These are phyloP conservation scores for Macquaria ambigua DNA, from an alignment of 2,113 vertebrate genomes.

Conservation along the genomic window DNA sequence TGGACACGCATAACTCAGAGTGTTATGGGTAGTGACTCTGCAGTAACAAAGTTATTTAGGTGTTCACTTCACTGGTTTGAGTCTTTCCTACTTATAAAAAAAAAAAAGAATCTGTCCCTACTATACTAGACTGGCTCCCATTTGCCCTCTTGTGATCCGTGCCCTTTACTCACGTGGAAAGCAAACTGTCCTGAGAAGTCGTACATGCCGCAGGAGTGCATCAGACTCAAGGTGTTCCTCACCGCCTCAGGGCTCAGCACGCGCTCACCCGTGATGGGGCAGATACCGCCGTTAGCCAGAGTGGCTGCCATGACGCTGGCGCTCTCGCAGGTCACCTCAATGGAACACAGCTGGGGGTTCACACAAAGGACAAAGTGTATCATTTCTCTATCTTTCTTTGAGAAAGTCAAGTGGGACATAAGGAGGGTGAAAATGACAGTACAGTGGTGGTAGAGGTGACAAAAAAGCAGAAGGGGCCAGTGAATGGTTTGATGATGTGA, in stretches of 20 bases:
- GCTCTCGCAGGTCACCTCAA: constrained; percentile 97
- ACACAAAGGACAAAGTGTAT: neutral
- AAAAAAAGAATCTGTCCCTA: too few species aligned
- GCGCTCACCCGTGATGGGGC: constrained; percentile 96
- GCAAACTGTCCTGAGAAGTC: constrained; percentile 99
- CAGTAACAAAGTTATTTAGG: neutral
- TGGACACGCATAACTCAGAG: constrained; percentile 65
- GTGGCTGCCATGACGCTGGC: constrained; percentile 99
- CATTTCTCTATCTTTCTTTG: neutral
- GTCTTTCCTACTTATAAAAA: neutral
- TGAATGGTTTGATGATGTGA: neutral
- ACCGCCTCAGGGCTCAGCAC: constrained; percentile 96
- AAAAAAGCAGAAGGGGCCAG: neutral
- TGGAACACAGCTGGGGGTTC: constrained; percentile 91
- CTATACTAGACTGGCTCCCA: neutral
- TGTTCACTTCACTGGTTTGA: neutral
- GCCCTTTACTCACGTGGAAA: constrained; percentile 89
- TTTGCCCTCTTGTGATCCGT: neutral
- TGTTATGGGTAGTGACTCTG: neutral
- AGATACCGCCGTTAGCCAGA: constrained; percentile 97
- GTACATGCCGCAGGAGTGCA: constrained; percentile 99
- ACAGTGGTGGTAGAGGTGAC: neutral
- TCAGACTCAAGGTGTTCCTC: constrained; percentile 96
- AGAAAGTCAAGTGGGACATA: neutral
- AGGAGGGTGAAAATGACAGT: neutral